Conservation (phyloP, 2,797 vertebrate species). For the Karalla daura region DNA sequence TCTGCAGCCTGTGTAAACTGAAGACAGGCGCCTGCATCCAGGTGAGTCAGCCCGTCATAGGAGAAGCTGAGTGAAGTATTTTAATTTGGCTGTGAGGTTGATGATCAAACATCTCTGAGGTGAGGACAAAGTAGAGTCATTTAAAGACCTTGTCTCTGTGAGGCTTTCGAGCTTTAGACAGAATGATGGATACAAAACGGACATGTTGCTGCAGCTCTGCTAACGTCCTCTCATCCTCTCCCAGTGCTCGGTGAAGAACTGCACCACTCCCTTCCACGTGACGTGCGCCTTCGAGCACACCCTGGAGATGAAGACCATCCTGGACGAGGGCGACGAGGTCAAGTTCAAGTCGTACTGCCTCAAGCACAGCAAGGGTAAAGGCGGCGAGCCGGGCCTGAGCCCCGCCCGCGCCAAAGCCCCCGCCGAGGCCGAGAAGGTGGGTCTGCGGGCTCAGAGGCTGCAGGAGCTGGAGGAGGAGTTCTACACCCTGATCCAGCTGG, state of each 20-base stretch:
- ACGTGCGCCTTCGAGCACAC: slow-evolving; percentile 98
- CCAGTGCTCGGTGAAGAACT: slow-evolving; percentile 98
- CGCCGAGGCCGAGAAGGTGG: slow-evolving; percentile 88
- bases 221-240: background rate
- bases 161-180: no score
- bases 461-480: slow-evolving; percentile 97
- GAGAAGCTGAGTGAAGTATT: no score
- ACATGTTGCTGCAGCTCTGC: no score
- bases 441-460: slow-evolving; percentile 93
- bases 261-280: slow-evolving; percentile 97
- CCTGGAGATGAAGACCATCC: slow-evolving; percentile 98
- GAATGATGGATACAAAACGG: no score
- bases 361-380: slow-evolving; percentile 95
- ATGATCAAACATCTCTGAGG: no score
- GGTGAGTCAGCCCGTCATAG: slow-evolving; percentile 78
- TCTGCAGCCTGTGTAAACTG: slow-evolving; percentile 96
- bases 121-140: no score
- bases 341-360: slow-evolving; percentile 98
- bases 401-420: slow-evolving; percentile 87
- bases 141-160: no score
- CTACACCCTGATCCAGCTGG: slow-evolving; percentile 88
- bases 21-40: slow-evolving; percentile 99
- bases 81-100: no score
- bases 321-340: slow-evolving; percentile 97
- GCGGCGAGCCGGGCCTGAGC: slow-evolving; percentile 82